phyloP scores from a whole-genome alignment of 2,888 invertebrate species.

The Strigamia crassipes region DNA sequence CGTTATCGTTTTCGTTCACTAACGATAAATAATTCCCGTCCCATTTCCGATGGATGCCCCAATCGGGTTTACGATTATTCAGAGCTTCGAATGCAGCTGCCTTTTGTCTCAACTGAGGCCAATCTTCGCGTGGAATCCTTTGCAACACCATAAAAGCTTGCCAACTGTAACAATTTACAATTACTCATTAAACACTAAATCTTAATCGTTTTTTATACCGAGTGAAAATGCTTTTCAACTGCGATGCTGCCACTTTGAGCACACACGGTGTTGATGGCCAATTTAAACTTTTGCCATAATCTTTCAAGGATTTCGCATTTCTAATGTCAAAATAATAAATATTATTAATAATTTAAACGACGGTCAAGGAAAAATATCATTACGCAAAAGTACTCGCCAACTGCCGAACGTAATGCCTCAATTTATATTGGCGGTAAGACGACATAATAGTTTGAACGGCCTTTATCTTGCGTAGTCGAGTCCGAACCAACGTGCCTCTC shows the following conservation, averaged over 20 bases:
- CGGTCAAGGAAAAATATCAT: background rate
- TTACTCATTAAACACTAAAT: background rate
- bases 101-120: constrained; percentile 84
- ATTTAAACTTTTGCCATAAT: constrained; percentile 74
- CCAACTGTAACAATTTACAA: constrained; percentile 64
- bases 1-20: constrained; percentile 70
- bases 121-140: constrained; percentile 77
- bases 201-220: constrained; percentile 48
- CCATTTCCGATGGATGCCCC: constrained; percentile 81
- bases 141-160: constrained; percentile 83
- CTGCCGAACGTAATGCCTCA: constrained; percentile 71
- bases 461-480: constrained; percentile 79
- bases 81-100: constrained; percentile 76
- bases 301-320: constrained; percentile 68
- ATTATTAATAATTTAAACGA: background rate
- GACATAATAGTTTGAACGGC: constrained; percentile 82
- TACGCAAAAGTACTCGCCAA: constrained; percentile 68
- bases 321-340: constrained; percentile 54
- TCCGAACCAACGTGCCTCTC: constrained; percentile 79
- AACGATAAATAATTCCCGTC: constrained; percentile 79
- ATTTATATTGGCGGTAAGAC: constrained; percentile 78
- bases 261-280: constrained; percentile 84
- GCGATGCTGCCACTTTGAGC: constrained; percentile 66
- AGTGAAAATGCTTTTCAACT: constrained; percentile 54
- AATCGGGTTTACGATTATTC: constrained; percentile 69